Evolutionary conservation across 1,140 invertebrate genomes (phyloP).

Genomic region (Trichomalopsis sarcophagae): DNA sequence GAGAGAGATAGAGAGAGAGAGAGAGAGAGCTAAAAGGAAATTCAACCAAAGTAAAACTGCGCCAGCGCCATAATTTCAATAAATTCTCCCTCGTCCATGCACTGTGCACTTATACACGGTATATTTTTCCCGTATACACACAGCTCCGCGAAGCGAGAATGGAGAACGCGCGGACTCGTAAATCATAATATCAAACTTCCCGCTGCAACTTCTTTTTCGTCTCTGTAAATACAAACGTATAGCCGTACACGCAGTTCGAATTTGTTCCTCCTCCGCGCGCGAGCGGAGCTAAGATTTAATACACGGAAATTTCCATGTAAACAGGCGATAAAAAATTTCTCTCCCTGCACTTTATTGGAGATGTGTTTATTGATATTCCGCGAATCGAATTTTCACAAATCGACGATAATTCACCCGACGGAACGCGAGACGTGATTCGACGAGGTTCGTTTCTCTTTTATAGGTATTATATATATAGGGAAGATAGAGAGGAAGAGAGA

Average conservation of each 20-base stretch:
- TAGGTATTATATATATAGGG: background rate
- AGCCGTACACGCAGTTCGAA: background rate
- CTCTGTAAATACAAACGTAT: too few species aligned
- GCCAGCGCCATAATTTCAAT: constrained; percentile 8
- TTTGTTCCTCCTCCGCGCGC: background rate
- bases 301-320: constrained; percentile 17
- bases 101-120: background rate
- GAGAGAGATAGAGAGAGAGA: too few species aligned
- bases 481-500: background rate
- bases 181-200: constrained; percentile 35
- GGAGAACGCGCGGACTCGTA: constrained; percentile 2
- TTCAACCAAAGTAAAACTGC: constrained; percentile 32
- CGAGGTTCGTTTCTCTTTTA: background rate
- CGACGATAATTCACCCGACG: background rate
- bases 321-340: constrained; percentile 8
- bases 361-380: background rate
- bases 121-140: background rate
- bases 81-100: background rate
- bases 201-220: background rate
- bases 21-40: background rate
- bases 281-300: background rate
- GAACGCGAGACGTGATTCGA: background rate
- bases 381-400: background rate
- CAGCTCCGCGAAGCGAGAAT: background rate
- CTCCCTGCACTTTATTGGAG: background rate